Conservation (phyloP, 2,113 vertebrate species). For the Canis aureus region DNA sequence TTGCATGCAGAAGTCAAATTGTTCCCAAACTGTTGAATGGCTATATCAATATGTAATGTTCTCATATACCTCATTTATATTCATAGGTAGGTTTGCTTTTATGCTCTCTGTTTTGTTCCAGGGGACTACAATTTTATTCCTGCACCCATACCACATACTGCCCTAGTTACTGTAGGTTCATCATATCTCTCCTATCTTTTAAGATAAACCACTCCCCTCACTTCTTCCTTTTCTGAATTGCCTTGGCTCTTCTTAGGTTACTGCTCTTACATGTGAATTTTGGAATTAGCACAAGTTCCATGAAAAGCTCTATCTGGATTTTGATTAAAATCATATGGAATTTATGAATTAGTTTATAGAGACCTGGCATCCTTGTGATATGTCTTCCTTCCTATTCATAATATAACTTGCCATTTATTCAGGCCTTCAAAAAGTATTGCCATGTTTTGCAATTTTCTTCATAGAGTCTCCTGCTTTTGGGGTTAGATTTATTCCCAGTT, state of each 20-base stretch:
- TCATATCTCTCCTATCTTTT: background rate
- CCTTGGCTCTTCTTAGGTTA: conserved; percentile 33
- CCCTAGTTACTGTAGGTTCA: background rate
- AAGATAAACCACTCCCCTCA: background rate
- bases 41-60: background rate
- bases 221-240: conserved; percentile 26
- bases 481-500: conserved; percentile 25
- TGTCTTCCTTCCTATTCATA: background rate
- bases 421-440: background rate
- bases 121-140: background rate
- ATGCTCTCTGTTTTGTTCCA: background rate
- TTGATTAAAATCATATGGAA: background rate
- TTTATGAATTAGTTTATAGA: conserved; percentile 13
- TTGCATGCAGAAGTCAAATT: background rate
- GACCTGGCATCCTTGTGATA: background rate
- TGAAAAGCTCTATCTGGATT: conserved; percentile 34
- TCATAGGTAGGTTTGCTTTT: background rate
- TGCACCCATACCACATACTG: background rate
- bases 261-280: background rate
- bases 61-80: background rate
- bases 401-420: conserved; percentile 35
- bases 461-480: background rate
- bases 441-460: conserved; percentile 3
- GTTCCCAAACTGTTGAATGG: background rate
- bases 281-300: conserved; percentile 3